phyloP scores from a whole-genome alignment of 2,888 invertebrate species.

The Deroplatys truncata region DNA sequence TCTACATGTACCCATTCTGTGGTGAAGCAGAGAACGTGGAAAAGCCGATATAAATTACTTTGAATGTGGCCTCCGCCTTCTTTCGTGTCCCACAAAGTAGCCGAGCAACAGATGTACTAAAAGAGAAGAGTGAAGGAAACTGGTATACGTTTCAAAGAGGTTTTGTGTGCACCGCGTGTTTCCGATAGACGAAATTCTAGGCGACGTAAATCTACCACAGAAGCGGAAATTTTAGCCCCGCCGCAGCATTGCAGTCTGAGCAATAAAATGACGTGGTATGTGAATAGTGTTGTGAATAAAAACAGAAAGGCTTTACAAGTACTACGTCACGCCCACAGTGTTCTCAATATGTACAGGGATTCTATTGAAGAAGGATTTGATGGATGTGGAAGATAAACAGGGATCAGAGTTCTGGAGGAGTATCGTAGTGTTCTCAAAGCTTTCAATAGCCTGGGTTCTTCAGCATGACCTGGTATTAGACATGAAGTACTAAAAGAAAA shows the following conservation, averaged over 20 bases:
- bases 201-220: not conserved
- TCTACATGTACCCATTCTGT: not conserved
- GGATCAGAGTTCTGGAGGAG: not conserved
- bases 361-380: not conserved
- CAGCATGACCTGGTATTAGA: too few species aligned
- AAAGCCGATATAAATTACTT: not conserved
- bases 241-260: not conserved
- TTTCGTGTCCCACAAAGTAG: not conserved
- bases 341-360: not conserved
- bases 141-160: not conserved
- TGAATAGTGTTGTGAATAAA: not conserved
- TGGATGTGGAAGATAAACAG: not conserved
- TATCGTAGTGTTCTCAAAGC: too few species aligned
- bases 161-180: not conserved
- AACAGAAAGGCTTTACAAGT: not conserved
- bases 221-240: not conserved
- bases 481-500: too few species aligned
- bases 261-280: not conserved
- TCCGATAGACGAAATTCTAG: not conserved
- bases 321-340: not conserved
- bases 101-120: not conserved
- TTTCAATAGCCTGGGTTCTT: too few species aligned
- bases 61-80: not conserved
- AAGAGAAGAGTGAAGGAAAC: not conserved
- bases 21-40: not conserved